Base-by-base conservation (phyloP, 1,140 invertebrate species). In the Lerema accius region DNA sequence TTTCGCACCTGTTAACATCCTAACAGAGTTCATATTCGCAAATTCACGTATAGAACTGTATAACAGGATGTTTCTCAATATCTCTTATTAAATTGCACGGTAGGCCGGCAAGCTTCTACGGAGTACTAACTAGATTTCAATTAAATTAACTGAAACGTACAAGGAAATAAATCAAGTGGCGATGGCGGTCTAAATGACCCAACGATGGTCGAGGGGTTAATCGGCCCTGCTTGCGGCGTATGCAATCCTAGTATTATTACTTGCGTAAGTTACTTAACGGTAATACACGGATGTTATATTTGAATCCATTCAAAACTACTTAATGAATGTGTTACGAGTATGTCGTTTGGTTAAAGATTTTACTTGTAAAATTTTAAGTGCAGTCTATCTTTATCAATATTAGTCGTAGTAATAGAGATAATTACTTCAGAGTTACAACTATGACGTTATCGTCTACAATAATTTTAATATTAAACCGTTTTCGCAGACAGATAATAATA, bases 161-260 rank as follows among this genome's bases (percentile, higher is more conserved):
- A 23, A 59, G 56, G 56, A 59, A 59, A 59, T 59, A 59, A 59
- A 48, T 59, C 43, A 59, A 48, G 16, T 37, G 15, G 42, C 14
- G 26, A n/a, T 43, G 23, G 42, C 16, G 32, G 56, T 59, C 56
- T 46, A 59, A 59, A 59, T 59, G 55, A 59, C 28, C 42, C 32
- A 42, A 3, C 48, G 71, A 65, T 66, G 70, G 67, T 73, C 59
- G 69, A 64, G 50, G 64, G 65, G 61, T 73, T 75, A 75, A 76
- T 72, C 55, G 66, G 63, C 53, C 70, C 7, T 55, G 59, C 71
- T 69, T 56, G 58, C 66, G 80, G 78, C 55, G 59, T 71, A 69
- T 51, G 58, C 67, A 80, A 84, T 80, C 71, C 64, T 67, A 65
- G 59, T 50, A 46, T 69, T 72, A 73, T 77, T 77, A 79, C 71